Evolutionary conservation across 1,140 invertebrate genomes (phyloP), one percentile per base, ranked within the genome.

Genomic region (Brachionus manjavacas): DNA sequence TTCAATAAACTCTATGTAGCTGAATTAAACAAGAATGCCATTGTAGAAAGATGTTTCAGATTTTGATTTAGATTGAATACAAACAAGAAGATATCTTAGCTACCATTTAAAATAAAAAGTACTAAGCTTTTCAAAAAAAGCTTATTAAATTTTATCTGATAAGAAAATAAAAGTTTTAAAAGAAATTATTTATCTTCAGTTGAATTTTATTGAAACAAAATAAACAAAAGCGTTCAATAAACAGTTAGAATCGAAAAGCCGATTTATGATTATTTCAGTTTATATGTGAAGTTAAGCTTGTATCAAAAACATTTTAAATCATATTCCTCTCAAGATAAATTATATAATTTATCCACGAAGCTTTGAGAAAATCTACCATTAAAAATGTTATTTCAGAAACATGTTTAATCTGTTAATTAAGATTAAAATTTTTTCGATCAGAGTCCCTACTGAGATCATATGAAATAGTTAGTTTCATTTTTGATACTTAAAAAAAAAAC

Each of bases 151-250:
- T 72, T 20, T 39, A 39, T 72, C 35, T 6, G 52, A 55, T 55
- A 55, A 55, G 52, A 55, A 55, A 72, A 39, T 35, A 72, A 72
- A 39, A 39, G 31, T 23, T 55, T 55, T 55, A 72, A 35, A 35
- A 20, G 35, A 35, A 35, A 39, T 72, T 72, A 72, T 72, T 72
- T 72, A 72, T 72, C 31, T 72, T n/a, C 16, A n/a, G 52, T 16
- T 16, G 52, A 55, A 55, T 55, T 55, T n/a, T 72, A 72, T 68
- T 39, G 64, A 68, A 72, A n/a, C 68, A 39, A 72, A 39, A 72
- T 39, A 72, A 72, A 39, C 28, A 72, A 72, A 72, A 72, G 68
- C 68, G 28, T 72, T 72, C 20, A 41, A 72, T 72, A 72, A 72
- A 72, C 68, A 72, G 68, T 72, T 72, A 16, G 68, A 72, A 72